Conservation (phyloP, 2,797 vertebrate species). For the Dryobates pubescens region DNA sequence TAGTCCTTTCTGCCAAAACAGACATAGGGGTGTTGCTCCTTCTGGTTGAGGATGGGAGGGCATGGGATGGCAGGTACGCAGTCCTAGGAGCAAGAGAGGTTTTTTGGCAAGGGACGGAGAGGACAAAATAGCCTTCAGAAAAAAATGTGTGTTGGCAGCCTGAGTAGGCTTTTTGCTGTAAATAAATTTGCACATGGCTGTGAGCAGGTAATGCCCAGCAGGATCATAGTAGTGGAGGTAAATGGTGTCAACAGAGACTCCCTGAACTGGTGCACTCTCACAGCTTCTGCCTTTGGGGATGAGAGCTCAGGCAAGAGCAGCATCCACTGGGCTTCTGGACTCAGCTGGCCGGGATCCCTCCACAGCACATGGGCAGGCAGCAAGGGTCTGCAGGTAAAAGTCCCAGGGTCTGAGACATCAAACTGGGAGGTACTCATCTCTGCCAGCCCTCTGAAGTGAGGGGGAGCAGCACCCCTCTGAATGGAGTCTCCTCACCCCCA, state of each 20-base stretch:
- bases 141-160: accelerated
- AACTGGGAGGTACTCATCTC: not conserved
- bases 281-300: not conserved
- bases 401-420: not conserved
- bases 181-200: accelerated
- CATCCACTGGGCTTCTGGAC: not conserved
- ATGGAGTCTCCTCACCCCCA: accelerated
- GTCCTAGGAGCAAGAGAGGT: not conserved
- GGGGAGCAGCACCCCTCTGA: not conserved
- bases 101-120: not conserved
- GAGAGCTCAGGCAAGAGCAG: not conserved
- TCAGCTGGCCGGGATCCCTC: not conserved
- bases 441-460: not conserved
- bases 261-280: not conserved
- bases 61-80: not conserved
- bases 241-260: not conserved
- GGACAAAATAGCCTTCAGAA: not conserved
- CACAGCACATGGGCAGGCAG: accelerated
- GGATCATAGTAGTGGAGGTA: accelerated
- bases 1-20: not conserved
- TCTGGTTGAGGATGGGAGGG: not conserved
- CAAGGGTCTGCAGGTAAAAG: not conserved
- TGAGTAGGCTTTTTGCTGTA: not conserved
- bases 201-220: not conserved
- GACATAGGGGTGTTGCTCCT: accelerated